phyloP scores from a whole-genome alignment of 2,797 vertebrate species.

The Cercopithecus diana region DNA sequence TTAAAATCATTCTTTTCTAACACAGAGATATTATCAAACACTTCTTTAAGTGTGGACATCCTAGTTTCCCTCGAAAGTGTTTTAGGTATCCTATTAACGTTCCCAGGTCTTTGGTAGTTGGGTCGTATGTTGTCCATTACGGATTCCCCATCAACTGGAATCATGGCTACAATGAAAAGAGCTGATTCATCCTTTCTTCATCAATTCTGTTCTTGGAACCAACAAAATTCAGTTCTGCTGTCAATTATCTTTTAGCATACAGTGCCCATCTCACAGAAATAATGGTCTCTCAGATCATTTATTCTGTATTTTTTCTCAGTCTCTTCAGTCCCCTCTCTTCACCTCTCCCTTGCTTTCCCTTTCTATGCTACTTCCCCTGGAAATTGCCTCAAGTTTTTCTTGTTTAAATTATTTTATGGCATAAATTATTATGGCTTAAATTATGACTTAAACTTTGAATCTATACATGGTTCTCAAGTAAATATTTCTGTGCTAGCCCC shows the following conservation, averaged over 20 bases:
- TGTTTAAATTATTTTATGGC: background rate
- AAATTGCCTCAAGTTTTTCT: background rate
- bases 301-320: background rate
- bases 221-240: background rate
- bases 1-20: background rate
- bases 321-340: background rate
- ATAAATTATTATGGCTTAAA: background rate
- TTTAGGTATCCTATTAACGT: background rate
- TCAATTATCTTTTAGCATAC: background rate
- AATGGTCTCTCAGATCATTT: background rate
- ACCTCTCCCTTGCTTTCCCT: background rate
- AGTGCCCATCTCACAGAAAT: background rate
- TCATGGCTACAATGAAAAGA: background rate
- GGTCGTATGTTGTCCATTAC: background rate
- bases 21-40: background rate
- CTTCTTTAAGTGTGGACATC: background rate
- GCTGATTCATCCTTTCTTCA: background rate
- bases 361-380: background rate
- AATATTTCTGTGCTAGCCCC: background rate
- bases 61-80: background rate
- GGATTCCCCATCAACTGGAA: background rate
- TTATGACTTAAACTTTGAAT: background rate
- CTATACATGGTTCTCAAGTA: background rate
- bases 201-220: background rate
- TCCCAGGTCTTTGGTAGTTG: background rate